Conservation (phyloP, 2,113 vertebrate genomes). For the Nothocercus julius region DNA sequence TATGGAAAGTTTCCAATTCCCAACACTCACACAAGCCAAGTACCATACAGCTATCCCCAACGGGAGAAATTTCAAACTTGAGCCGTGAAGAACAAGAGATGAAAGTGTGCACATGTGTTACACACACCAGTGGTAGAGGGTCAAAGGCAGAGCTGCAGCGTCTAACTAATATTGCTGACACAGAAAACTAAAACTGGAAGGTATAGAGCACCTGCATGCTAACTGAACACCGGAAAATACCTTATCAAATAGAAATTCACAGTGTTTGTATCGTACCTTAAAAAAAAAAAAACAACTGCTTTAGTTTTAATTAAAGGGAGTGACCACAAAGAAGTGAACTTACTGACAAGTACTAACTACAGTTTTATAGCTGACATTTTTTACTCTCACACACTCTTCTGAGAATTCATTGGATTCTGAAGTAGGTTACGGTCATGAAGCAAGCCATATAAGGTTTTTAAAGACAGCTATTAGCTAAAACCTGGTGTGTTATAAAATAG, state of each 20-base stretch:
- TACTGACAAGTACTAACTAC: neutral
- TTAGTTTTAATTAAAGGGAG: neutral
- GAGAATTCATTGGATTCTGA: neutral
- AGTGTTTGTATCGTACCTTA: too few species aligned
- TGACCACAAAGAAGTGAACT: neutral
- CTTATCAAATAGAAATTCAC: neutral
- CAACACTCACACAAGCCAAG: neutral
- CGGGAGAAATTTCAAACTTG: neutral
- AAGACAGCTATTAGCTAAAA: neutral
- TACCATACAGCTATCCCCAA: neutral
- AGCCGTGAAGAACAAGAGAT: neutral
- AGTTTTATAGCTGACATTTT: neutral
- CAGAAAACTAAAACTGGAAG: neutral
- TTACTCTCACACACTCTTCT: neutral
- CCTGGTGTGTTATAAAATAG: neutral
- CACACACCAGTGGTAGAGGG: accelerated
- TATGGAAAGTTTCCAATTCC: neutral
- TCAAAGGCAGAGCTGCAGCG: neutral
- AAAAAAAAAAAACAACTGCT: neutral
- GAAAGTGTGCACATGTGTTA: neutral
- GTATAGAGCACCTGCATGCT: neutral
- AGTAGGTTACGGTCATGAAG: neutral
- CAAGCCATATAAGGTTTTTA: neutral
- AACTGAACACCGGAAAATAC: neutral
- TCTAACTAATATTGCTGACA: accelerated